Base-by-base conservation (phyloP, 2,888 invertebrate species). In the Stegophylla sp. region DNA sequence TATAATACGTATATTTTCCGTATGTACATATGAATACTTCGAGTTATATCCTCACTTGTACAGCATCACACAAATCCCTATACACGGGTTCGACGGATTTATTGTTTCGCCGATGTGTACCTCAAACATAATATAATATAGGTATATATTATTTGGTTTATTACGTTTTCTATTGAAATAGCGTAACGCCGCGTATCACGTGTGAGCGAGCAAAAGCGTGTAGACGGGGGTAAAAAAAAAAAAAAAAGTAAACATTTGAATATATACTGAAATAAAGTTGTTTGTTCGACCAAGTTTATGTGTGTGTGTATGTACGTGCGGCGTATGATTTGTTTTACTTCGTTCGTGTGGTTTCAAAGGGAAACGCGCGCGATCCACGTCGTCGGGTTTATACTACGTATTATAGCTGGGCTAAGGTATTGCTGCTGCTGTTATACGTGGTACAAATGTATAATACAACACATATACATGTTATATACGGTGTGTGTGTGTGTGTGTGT, bases 191-290 rank as follows among this genome's bases (percentile, higher is more conserved):
- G 41, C 45, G 34, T 63, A 15, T 34, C 34, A 34, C 34, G 34
- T 34, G 34, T 5, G 34, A 5, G 51, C 2, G 26, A 12, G 28
- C 28, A 15, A 20, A 20, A 15, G 23, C 3, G 3, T 26, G 20
- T 12, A 23, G 10, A 64, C 1, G 13, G 23, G 3, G 7, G 34
- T n/a, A 26, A 45, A 61, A 61, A 34, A 28, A 26, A 45, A 61
- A 61, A 34, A 61, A 75, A 51, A 41, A 10, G 23, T 41, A 64
- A 74, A 64, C 64, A 41, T 64, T 75, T 41, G 51, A 74, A 64
- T 63, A 45, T 26, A 64, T 63, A 45, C 43, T 61, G 73, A 28
- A 48, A 74, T 61, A 20, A 48, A 28, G 61, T 61, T 23, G 75
- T 75, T 75, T 64, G 41, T 64, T 53, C 28, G 3, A 20, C 28